These are phyloP conservation scores for Tupaia chinensis DNA, from an alignment of 2,113 vertebrate genomes.

Conservation along the genomic window DNA sequence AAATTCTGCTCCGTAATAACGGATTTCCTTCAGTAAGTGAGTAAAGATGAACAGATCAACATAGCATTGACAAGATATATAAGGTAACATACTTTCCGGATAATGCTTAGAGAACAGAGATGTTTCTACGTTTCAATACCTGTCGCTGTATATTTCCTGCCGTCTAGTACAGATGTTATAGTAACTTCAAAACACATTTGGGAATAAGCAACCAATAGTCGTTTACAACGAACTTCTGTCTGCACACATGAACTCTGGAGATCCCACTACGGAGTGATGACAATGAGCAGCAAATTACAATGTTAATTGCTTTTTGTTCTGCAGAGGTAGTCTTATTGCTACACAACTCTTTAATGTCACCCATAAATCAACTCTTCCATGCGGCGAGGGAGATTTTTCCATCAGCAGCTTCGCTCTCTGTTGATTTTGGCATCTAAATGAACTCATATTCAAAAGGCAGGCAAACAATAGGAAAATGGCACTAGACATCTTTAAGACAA, in stretches of 20 bases:
- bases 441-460: neutral
- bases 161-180: neutral
- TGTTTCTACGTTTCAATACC: constrained; percentile 1
- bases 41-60: neutral
- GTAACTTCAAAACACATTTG: constrained; percentile 24
- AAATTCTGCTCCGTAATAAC: neutral
- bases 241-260: neutral
- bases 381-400: neutral
- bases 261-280: neutral
- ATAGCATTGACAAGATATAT: neutral
- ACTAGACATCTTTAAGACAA: neutral
- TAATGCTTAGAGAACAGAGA: neutral
- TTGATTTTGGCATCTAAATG: constrained; percentile 44
- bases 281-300: neutral
- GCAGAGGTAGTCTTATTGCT: neutral
- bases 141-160: neutral
- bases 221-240: neutral
- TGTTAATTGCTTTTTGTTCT: neutral
- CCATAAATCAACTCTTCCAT: neutral
- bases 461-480: neutral
- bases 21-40: constrained; percentile 2
- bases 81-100: constrained; percentile 13
- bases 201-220: neutral
- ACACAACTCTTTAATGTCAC: neutral
- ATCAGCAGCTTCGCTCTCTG: neutral